Conservation (phyloP, 2,888 invertebrate species). For the Oscheius onirici region DNA sequence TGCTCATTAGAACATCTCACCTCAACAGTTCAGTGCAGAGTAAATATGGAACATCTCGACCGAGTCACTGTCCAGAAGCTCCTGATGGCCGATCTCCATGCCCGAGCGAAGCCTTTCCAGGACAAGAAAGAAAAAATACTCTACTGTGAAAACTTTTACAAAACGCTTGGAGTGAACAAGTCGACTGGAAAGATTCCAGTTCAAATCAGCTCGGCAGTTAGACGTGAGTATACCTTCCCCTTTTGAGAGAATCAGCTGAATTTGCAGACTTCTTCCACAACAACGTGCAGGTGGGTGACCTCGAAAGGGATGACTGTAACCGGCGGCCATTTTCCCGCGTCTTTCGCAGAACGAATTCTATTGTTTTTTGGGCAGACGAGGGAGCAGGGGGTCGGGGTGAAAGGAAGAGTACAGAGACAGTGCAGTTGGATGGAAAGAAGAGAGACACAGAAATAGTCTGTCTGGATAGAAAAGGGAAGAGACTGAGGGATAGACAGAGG, state of each 20-base stretch:
- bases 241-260: no score
- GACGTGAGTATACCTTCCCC: neutral
- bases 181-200: neutral
- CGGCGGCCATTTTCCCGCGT: slow-evolving; percentile 7
- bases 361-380: no score
- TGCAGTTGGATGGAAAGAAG: no score
- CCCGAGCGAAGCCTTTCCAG: neutral
- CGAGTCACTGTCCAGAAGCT: slow-evolving; percentile 9
- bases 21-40: neutral
- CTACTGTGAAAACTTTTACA: slow-evolving; percentile 8
- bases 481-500: no score
- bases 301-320: neutral
- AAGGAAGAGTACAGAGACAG: no score
- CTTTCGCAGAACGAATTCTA: no score
- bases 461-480: no score
- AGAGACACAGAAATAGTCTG: no score
- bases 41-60: neutral
- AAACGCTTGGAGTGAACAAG: neutral
- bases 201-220: slow-evolving; percentile 1
- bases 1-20: neutral
- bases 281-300: slow-evolving; percentile 5
- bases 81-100: slow-evolving; percentile 8
- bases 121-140: neutral
- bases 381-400: no score
- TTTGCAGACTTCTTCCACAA: slow-evolving; percentile 8